Conservation (phyloP, 2,113 vertebrate genomes). For the Pongo abelii region DNA sequence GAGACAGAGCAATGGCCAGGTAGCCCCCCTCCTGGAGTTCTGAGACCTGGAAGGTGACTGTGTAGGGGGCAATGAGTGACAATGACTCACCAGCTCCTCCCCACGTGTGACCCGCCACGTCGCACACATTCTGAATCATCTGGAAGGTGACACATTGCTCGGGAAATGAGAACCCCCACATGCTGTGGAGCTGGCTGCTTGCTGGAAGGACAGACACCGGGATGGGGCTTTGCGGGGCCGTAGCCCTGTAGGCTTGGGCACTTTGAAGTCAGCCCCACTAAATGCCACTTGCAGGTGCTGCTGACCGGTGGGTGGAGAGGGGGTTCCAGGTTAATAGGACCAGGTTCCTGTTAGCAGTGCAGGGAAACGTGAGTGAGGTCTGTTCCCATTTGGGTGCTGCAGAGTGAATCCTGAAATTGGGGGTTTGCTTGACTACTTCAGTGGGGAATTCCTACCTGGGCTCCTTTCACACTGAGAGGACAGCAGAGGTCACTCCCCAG, state of each 20-base stretch:
- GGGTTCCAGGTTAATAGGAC: background rate
- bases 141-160: background rate
- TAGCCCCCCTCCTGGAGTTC: too few relatives aligned
- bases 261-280: background rate
- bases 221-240: background rate
- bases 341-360: too few relatives aligned
- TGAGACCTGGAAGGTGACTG: background rate
- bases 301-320: background rate
- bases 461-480: too few relatives aligned
- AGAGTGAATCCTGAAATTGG: background rate
- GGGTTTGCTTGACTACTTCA: accelerated
- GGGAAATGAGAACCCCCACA: accelerated
- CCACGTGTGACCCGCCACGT: background rate
- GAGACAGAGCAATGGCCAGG: background rate
- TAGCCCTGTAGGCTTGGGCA: background rate
- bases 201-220: background rate
- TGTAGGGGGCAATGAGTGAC: background rate
- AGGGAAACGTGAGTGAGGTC: background rate
- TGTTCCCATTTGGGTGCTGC: background rate
- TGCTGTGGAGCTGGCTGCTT: accelerated
- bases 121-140: background rate
- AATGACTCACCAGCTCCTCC: background rate
- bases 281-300: background rate
- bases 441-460: accelerated
- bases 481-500: background rate